Percentiles rank a stretch among this genome's conserved stretches.
These are phyloP conservation scores for Epicauta chinensis DNA, from an alignment of 1,140 invertebrate species.

Conservation along the genomic window DNA sequence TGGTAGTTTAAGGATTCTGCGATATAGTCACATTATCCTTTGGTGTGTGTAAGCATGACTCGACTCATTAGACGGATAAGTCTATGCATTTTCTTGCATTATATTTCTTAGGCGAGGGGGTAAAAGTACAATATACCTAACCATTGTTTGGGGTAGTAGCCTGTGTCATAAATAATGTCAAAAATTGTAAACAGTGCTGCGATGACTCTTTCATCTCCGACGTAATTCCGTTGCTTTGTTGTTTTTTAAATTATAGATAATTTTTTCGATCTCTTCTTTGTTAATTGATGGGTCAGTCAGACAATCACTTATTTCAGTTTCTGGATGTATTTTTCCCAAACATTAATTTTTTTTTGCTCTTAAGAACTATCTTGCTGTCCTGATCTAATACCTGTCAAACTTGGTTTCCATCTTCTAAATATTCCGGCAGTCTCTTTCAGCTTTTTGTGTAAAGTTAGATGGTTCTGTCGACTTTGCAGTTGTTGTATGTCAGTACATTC, in stretches of 20 bases:
- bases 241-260: neutral
- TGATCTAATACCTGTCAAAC: too few relatives aligned
- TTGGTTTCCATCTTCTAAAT: too few relatives aligned
- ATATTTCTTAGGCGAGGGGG: neutral
- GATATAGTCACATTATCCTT: too few relatives aligned
- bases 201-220: neutral
- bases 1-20: too few relatives aligned
- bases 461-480: neutral
- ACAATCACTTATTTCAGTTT: too few relatives aligned
- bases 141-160: neutral
- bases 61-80: constrained; percentile 1
- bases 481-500: neutral
- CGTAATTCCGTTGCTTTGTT: too few relatives aligned
- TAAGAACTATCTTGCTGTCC: too few relatives aligned
- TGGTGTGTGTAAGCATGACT: neutral
- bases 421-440: too few relatives aligned
- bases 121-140: neutral
- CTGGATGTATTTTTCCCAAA: too few relatives aligned
- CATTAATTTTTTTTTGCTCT: too few relatives aligned
- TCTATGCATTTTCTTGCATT: neutral
- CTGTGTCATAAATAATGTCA: too few relatives aligned
- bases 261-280: neutral
- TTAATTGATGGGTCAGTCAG: neutral
- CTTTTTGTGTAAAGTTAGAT: neutral
- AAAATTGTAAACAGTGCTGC: neutral